Base-by-base conservation (phyloP, 2,888 invertebrate genomes). In the Amorpha juglandis region DNA sequence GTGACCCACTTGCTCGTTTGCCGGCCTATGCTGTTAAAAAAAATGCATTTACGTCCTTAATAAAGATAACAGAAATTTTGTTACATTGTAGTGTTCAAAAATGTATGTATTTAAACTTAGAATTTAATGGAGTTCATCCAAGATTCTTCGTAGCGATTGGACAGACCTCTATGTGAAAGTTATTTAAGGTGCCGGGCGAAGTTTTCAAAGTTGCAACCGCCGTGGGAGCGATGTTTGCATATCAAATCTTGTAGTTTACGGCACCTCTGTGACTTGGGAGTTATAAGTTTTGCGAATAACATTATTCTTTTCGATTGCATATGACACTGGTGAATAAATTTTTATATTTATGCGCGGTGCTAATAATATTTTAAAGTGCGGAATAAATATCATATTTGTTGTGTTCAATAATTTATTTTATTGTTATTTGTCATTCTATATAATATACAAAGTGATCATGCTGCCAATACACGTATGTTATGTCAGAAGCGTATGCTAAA, bases 231-330 rank as follows among this genome's bases (percentile, higher is more conserved):
- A 55, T 58, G 66, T 66, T 63, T 66, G 63, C 62, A 63, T 66
- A 66, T 66, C 63, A 66, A 63, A 66, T 66, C 63, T 66, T 63
- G 35, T 35, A 66, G 63, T 66, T 66, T 58, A 65, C 47, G 55
- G 11, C 47, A 8, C 14, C 47, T 47, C 35, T 9, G 47, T 6
- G 58, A 55, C 47, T 47, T 48, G 35, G 38, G 58, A 55, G 47
- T 21, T 48, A 19, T 38, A 58, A 65, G 19, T 64, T 64, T 64
- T 38, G 48, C 48, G 38, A 47, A 33, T 47, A 65, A 50, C 47
- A 48, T 38, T 58, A 35, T 45, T 50, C 33, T 27, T 65, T 55
- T 58, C 19, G 38, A 58, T n/a, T 64, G 35, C 45, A 12, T 27
- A n/a, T 19, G 51, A 16, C 9, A 50, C 16, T 8, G 14, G 35